A percentile compares a stretch with the other conserved stretches of the same genome.
phyloP scores from a whole-genome alignment of 2,888 invertebrate species.

The Apotomis betuletana region DNA sequence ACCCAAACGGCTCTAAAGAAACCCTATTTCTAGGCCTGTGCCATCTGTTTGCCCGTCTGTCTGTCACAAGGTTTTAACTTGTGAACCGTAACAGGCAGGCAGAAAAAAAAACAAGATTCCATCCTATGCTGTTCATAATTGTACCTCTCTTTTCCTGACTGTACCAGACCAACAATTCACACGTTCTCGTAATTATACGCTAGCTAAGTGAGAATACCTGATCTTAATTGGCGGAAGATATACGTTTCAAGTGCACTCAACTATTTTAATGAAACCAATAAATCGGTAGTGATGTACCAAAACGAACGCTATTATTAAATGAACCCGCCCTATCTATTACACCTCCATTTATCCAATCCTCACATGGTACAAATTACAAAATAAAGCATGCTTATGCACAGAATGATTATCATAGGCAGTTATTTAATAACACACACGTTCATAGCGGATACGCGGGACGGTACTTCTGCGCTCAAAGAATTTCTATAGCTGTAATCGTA shows the following conservation, averaged over 20 bases:
- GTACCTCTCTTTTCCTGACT: not conserved
- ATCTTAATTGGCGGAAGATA: constrained; percentile 30
- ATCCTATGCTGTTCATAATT: too few species aligned
- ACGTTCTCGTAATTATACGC: constrained; percentile 26
- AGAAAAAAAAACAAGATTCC: too few species aligned
- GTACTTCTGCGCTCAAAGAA: too few species aligned
- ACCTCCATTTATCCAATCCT: constrained; percentile 39
- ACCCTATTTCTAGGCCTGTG: too few species aligned
- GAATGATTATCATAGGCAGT: not conserved
- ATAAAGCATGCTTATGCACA: constrained; percentile 28
- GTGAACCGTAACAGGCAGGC: too few species aligned
- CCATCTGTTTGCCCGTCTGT: too few species aligned
- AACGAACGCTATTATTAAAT: constrained; percentile 38
- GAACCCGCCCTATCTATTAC: constrained; percentile 39
- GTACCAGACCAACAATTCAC: constrained; percentile 19
- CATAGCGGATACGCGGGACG: too few species aligned
- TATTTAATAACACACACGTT: not conserved
- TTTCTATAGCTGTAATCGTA: too few species aligned
- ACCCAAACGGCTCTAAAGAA: too few species aligned
- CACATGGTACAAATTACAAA: constrained; percentile 39
- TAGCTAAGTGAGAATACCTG: constrained; percentile 18
- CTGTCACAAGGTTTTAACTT: too few species aligned
- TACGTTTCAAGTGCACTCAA: constrained; percentile 35
- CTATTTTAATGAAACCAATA: constrained; percentile 41
- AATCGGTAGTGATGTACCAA: constrained; percentile 41